These are phyloP conservation scores for Synaphobranchus kaupii DNA, from an alignment of 2,797 vertebrate species.

Conservation along the genomic window DNA sequence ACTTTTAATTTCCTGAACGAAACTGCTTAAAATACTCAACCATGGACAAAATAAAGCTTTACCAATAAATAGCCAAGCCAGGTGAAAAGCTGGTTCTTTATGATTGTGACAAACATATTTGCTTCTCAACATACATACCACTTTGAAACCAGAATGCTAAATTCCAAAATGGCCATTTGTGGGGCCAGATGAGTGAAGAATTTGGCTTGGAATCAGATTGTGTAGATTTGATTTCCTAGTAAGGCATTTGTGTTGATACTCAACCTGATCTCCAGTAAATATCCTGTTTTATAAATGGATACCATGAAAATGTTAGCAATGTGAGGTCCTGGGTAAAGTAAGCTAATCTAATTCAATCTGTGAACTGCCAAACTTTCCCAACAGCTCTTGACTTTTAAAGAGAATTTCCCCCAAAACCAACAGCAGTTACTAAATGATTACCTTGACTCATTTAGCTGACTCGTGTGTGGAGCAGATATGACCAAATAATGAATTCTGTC, in stretches of 20 bases:
- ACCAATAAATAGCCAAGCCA: background rate
- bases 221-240: background rate
- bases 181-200: background rate
- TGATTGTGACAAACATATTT: background rate
- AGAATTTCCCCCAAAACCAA: slow-evolving; percentile 62
- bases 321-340: background rate
- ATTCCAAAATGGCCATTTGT: background rate
- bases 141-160: background rate
- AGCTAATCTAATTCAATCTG: background rate
- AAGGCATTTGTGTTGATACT: background rate
- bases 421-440: slow-evolving; percentile 56
- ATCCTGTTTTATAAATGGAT: background rate
- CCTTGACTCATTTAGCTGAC: slow-evolving; percentile 61
- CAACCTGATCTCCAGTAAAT: background rate
- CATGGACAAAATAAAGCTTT: background rate
- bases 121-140: background rate
- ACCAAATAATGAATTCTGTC: slow-evolving; percentile 16
- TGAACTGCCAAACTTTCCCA: slow-evolving; percentile 39
- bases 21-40: background rate
- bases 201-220: background rate
- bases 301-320: background rate
- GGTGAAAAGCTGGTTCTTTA: background rate
- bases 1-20: background rate
- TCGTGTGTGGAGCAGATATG: slow-evolving; percentile 24
- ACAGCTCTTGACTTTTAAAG: slow-evolving; percentile 33